Evolutionary conservation across 53 echinoderm and acorn worm species (phyloP).

Genomic region (Holothuria scabra): DNA sequence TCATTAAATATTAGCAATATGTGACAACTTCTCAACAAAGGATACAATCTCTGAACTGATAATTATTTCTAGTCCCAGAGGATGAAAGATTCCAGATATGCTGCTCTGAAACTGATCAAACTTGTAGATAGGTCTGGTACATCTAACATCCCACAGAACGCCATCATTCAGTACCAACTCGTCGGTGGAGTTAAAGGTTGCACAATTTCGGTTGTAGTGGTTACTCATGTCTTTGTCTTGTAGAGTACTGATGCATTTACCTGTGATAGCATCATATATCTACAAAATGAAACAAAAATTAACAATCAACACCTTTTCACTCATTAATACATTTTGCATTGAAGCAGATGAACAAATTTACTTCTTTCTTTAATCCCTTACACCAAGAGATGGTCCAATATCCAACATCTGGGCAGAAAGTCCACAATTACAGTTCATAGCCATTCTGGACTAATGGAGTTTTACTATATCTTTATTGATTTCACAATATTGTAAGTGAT

Average conservation of each 20-base stretch:
- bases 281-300: constrained; percentile 4
- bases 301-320: no score
- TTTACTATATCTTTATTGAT: no score
- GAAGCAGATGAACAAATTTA: no score
- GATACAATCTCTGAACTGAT: constrained; percentile 99
- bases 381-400: no score
- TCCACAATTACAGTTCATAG: no score
- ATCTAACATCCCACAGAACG: constrained; percentile 89
- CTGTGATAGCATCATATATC: constrained; percentile 91
- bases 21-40: constrained; percentile 41
- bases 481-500: no score
- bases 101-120: constrained; percentile 97
- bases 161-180: constrained; percentile 91
- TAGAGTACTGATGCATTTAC: constrained; percentile 74
- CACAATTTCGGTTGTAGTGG: constrained; percentile 95
- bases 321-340: no score
- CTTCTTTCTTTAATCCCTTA: no score
- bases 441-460: no score
- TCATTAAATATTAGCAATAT: not conserved
- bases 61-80: constrained; percentile 84
- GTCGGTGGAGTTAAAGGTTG: constrained; percentile 97
- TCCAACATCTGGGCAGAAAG: no score
- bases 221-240: constrained; percentile 80
- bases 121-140: constrained; percentile 86
- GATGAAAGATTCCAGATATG: constrained; percentile 92